Conservation (phyloP, 2,113 vertebrate species). For the Todiramphus saurophagus region DNA sequence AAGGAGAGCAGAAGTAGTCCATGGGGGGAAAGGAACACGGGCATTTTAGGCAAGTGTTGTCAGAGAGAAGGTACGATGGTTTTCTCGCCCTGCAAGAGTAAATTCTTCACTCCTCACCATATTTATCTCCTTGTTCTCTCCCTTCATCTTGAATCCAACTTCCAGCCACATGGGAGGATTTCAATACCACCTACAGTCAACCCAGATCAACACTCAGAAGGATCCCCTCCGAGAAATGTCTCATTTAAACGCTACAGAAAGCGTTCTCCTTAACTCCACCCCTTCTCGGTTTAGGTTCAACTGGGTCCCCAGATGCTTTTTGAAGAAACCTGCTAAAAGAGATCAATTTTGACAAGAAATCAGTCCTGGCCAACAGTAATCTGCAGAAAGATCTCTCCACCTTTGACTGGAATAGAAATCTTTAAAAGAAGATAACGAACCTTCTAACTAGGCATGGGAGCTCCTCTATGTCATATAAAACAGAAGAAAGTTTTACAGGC, state of each 20-base stretch:
- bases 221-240: neutral
- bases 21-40: rapidly evolving
- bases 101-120: neutral
- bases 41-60: neutral
- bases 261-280: neutral
- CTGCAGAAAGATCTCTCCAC: neutral
- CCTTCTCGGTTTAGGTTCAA: neutral
- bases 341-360: constrained; percentile 9
- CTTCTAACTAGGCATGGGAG: neutral
- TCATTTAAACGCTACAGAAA: neutral
- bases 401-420: neutral
- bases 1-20: neutral
- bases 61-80: neutral
- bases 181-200: neutral
- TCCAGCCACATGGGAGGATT: neutral
- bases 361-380: neutral
- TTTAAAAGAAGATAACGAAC: neutral
- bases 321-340: neutral
- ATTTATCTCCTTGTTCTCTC: neutral
- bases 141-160: neutral
- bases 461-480: neutral
- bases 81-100: neutral
- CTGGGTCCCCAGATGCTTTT: neutral
- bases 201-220: neutral
- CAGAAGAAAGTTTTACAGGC: neutral